Conservation (phyloP, 2,888 invertebrate genomes). For the Anagyrus pseudococci region DNA sequence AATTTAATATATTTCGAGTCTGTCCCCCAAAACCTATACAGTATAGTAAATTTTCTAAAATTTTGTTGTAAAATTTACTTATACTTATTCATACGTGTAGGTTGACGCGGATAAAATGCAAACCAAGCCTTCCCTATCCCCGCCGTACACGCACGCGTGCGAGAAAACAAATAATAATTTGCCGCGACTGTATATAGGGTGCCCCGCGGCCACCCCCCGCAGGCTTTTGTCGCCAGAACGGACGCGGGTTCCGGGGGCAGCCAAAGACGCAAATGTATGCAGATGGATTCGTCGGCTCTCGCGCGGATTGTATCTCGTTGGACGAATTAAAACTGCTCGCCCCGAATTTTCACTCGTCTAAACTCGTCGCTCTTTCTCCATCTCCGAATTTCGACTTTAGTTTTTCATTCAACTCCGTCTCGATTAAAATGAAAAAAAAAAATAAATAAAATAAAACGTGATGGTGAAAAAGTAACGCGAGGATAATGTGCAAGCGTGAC, state of each 20-base stretch:
- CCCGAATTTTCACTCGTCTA: too few relatives aligned
- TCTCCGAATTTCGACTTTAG: too few relatives aligned
- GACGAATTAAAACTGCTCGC: neutral
- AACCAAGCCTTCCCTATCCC: slow-evolving; percentile 10
- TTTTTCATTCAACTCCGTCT: neutral
- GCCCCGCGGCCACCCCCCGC: neutral
- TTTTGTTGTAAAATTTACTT: too few relatives aligned
- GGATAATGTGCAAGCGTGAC: too few relatives aligned
- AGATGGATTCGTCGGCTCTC: slow-evolving; percentile 8
- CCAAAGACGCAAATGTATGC: slow-evolving; percentile 12
- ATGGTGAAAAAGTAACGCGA: too few relatives aligned
- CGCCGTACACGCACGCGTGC: neutral
- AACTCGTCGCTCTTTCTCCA: too few relatives aligned
- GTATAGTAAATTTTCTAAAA: too few relatives aligned
- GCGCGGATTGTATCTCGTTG: neutral
- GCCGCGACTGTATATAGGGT: too few relatives aligned
- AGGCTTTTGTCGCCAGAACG: slow-evolving; percentile 13
- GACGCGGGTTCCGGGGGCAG: neutral
- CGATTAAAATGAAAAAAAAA: neutral
- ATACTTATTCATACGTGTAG: too few relatives aligned
- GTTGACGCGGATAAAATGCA: slow-evolving; percentile 27
- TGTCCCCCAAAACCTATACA: too few relatives aligned
- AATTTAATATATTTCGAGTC: too few relatives aligned
- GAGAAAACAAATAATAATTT: slow-evolving; percentile 32
- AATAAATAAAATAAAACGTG: neutral